Conservation (phyloP, 1,140 invertebrate species). For the Heliconius himera region DNA sequence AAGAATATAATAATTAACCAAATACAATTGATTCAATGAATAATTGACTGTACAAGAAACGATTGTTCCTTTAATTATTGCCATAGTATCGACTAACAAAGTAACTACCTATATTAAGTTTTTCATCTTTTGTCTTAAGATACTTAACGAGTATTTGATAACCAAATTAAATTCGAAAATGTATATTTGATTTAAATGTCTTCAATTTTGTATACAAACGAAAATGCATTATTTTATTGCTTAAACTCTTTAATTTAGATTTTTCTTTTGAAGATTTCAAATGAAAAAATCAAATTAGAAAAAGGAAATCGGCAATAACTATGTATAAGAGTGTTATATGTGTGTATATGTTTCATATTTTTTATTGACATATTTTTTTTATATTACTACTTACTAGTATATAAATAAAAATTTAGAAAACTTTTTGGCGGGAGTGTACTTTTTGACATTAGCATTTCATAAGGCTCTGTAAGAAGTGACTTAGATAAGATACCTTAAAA, state of each 20-base stretch:
- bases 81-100: conserved; percentile 39
- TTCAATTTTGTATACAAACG: too few species aligned
- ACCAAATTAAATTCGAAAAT: not conserved
- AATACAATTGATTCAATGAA: conserved; percentile 28
- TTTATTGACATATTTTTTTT: not conserved
- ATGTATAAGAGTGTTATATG: not conserved
- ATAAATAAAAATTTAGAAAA: conserved; percentile 21
- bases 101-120: conserved; percentile 17
- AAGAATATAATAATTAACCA: not conserved
- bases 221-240: not conserved
- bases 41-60: conserved; percentile 60
- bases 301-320: not conserved
- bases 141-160: not conserved
- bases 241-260: too few species aligned
- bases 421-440: conserved; percentile 28
- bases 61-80: conserved; percentile 48
- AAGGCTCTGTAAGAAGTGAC: conserved; percentile 27
- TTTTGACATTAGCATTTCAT: conserved; percentile 22
- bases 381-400: not conserved
- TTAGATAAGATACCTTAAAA: conserved; percentile 26
- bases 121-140: not conserved
- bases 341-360: not conserved
- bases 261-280: not conserved
- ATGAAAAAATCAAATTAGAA: not conserved
- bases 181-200: too few species aligned